Evolutionary conservation across 2,888 invertebrate genomes (phyloP).

Genomic region (Epirrita christyi): DNA sequence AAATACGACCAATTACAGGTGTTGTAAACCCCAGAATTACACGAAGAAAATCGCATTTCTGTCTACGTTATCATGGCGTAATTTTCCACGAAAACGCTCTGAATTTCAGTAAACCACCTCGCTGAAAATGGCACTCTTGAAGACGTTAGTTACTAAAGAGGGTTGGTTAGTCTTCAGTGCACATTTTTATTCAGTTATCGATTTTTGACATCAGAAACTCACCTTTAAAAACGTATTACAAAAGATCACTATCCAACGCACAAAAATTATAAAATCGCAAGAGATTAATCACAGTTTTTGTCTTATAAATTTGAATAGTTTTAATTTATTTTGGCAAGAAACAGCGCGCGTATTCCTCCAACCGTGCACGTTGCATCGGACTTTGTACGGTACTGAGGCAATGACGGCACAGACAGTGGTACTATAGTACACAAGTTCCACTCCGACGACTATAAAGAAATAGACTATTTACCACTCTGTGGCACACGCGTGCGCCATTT

Average conservation of each 20-base stretch:
- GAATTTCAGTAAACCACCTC: too few species aligned
- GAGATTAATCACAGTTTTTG: conserved; percentile 22
- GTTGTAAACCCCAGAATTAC: too few species aligned
- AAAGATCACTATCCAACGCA: conserved; percentile 12
- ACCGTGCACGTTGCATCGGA: conserved; percentile 25
- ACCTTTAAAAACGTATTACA: conserved; percentile 22
- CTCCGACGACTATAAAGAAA: not conserved
- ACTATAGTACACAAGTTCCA: not conserved
- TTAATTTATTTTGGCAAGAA: conserved; percentile 19
- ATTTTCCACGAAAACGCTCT: too few species aligned
- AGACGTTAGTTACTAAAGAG: not conserved
- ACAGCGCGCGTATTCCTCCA: conserved; percentile 3
- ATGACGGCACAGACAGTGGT: conserved; percentile 12
- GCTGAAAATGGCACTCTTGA: not conserved
- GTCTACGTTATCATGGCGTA: too few species aligned
- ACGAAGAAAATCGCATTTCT: too few species aligned
- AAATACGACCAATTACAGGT: too few species aligned
- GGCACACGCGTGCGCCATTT: not conserved
- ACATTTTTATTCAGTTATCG: conserved; percentile 30
- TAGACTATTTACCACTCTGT: not conserved
- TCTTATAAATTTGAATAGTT: conserved; percentile 26
- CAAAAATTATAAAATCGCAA: conserved; percentile 10
- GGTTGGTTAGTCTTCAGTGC: conserved; percentile 15
- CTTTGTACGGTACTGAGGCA: conserved; percentile 30
- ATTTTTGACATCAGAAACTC: conserved; percentile 36